Evolutionary conservation across 2,888 invertebrate species (phyloP).

Genomic region (Alsophila aescularia): DNA sequence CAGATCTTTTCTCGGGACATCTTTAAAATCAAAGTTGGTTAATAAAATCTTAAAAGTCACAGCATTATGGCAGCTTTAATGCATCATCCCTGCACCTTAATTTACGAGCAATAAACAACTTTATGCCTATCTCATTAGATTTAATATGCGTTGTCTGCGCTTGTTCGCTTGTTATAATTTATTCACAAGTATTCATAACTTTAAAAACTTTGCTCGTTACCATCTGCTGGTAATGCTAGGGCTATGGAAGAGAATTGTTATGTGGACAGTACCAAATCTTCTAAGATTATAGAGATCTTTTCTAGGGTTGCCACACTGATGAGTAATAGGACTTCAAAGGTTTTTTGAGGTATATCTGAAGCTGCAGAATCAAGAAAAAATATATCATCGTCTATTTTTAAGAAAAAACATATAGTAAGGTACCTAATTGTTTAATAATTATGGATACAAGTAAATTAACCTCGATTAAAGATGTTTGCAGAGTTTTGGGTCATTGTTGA

Average conservation of each 20-base stretch:
- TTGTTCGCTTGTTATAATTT: slow-evolving; percentile 49
- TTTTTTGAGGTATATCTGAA: too few species aligned
- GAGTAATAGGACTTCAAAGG: too few species aligned
- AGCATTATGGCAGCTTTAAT: too few species aligned
- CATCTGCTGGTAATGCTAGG: slow-evolving; percentile 35
- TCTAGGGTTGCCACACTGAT: background rate
- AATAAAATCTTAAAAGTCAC: slow-evolving; percentile 12
- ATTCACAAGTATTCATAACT: slow-evolving; percentile 63
- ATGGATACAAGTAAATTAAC: too few species aligned
- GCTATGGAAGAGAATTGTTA: slow-evolving; percentile 1
- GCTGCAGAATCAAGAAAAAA: too few species aligned
- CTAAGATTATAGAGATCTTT: background rate
- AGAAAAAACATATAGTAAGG: too few species aligned
- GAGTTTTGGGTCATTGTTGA: too few species aligned
- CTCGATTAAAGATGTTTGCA: too few species aligned
- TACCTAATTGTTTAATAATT: too few species aligned
- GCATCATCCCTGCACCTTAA: slow-evolving; percentile 16
- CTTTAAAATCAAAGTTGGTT: too few species aligned
- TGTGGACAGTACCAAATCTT: slow-evolving; percentile 6
- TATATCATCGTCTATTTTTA: too few species aligned
- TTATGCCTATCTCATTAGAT: slow-evolving; percentile 9
- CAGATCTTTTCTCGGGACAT: too few species aligned
- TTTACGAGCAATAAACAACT: slow-evolving; percentile 15
- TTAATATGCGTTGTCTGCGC: slow-evolving; percentile 19
- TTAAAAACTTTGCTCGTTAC: slow-evolving; percentile 58